Evolutionary conservation across 2,113 vertebrate genomes (phyloP).

Genomic region (Trematomus loennbergii): DNA sequence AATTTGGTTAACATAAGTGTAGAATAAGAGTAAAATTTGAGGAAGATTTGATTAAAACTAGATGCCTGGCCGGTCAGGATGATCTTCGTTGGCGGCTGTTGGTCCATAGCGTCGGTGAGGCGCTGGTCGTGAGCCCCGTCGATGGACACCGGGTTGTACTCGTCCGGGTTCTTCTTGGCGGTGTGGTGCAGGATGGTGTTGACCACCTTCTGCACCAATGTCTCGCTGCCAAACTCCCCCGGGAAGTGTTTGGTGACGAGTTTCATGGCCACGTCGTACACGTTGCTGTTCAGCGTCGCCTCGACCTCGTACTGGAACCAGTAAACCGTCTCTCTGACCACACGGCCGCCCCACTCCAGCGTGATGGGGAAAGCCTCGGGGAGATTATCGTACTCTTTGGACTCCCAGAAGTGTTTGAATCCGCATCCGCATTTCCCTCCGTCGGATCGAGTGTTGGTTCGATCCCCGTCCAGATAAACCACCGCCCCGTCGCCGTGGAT

Average conservation of each 20-base stretch:
- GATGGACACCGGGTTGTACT: constrained; percentile 95
- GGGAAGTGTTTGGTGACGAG: constrained; percentile 99
- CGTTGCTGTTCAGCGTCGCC: constrained; percentile 92
- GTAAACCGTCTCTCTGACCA: constrained; percentile 96
- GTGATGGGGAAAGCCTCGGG: constrained; percentile 98
- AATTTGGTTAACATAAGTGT: too few species aligned
- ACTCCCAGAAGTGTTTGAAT: constrained; percentile 98
- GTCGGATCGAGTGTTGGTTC: constrained; percentile 92
- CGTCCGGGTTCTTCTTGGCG: constrained; percentile 95
- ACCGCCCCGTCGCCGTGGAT: constrained; percentile 92
- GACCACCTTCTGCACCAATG: constrained; percentile 98
- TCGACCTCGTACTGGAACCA: constrained; percentile 98
- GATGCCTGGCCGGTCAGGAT: constrained; percentile 90
- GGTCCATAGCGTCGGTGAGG: constrained; percentile 79
- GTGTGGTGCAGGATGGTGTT: constrained; percentile 98
- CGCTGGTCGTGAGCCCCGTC: constrained; percentile 92
- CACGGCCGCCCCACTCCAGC: constrained; percentile 96
- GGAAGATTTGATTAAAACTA: too few species aligned
- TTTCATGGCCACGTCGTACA: constrained; percentile 97
- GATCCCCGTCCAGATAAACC: constrained; percentile 94
- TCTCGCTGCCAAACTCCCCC: constrained; percentile 97
- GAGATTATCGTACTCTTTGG: constrained; percentile 96
- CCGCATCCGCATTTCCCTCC: constrained; percentile 98
- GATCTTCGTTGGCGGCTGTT: constrained; percentile 93
- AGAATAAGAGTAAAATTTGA: too few species aligned